A percentile compares a stretch with the other conserved stretches of the same genome.
These are phyloP conservation scores for Hycleus phaleratus DNA, from an alignment of 1,140 invertebrate species.

Conservation along the genomic window DNA sequence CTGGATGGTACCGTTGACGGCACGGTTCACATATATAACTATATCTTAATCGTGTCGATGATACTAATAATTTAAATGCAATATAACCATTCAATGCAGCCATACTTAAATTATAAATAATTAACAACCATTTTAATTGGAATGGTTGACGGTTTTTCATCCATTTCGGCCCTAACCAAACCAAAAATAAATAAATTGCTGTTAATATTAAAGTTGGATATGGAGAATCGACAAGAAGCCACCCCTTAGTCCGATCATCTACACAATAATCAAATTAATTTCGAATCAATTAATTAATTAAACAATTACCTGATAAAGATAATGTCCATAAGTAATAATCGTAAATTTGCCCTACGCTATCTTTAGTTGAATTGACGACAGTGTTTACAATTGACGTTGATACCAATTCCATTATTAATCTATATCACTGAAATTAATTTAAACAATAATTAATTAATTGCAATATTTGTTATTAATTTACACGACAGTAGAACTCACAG, in stretches of 20 bases:
- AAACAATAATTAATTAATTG: neutral
- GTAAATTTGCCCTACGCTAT: constrained; percentile 51
- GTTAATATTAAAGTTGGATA: constrained; percentile 68
- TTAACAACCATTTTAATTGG: constrained; percentile 65
- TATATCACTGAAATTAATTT: constrained; percentile 31
- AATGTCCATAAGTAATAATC: constrained; percentile 65
- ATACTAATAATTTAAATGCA: constrained; percentile 62
- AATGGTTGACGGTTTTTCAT: constrained; percentile 78
- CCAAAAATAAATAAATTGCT: constrained; percentile 68
- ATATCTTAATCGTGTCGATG: constrained; percentile 70
- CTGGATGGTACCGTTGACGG: constrained; percentile 65
- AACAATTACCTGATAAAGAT: constrained; percentile 53
- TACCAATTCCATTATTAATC: no score
- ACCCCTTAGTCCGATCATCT: constrained; percentile 77
- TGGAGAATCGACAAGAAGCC: constrained; percentile 80
- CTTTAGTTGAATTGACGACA: constrained; percentile 55
- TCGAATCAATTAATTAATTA: constrained; percentile 2
- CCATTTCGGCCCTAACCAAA: constrained; percentile 70
- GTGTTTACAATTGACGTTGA: no score
- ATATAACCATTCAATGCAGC: constrained; percentile 81
- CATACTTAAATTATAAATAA: constrained; percentile 82
- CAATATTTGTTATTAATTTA: no score
- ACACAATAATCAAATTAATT: constrained; percentile 30
- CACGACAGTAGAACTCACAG: no score
- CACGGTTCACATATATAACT: constrained; percentile 88